Evolutionary conservation across 2,797 vertebrate genomes (phyloP), one percentile per base, ranked within the genome.

Genomic region (Rousettus madagascariensis): DNA sequence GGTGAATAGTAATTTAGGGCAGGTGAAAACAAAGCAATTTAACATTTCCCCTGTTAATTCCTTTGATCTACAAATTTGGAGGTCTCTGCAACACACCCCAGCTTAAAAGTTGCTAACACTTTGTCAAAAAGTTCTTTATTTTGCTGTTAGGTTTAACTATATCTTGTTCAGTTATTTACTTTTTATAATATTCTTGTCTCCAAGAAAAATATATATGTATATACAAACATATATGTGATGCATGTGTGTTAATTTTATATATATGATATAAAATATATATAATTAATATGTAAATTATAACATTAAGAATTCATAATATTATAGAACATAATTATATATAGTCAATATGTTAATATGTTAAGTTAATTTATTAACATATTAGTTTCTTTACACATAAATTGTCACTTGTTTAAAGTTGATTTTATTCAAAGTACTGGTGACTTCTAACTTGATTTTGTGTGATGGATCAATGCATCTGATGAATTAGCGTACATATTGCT

Each of bases 1-100:
- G 53, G 88, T 88, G 61, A 90, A 65, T 51, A 93, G 65, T 78
- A 96, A 97, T 96, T 92, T 92, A 94, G 96, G 88, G 82, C 92
- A 96, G 51, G 65, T 94, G 53, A 96, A 83, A 96, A n/a, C 65
- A 91, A 96, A 97, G 78, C 71, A 97, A 91, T 93, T 97, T 95
- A 85, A 69, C 8, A 94, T 95, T 92, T 88, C 87, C 85, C 90
- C 92, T 88, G 83, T 91, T 86, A 78, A 66, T 89, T 95, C 24
- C 46, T 85, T 55, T 95, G 97, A 96, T 95, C 96, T 97, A 97
- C 82, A 92, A 95, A 78, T 82, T 87, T 94, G 82, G 85, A 95
- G 55, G 68, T 88, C 68, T 95, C 55, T 86, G 43, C 6, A 92
- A 72, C n/a, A 88, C 71, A 6, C 57, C 92, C 43, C 61, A 91